Percentiles rank a stretch among this genome's conserved stretches.
Evolutionary conservation across 2,888 invertebrate species (phyloP).

Genomic region (Linnaemya vulpina): DNA sequence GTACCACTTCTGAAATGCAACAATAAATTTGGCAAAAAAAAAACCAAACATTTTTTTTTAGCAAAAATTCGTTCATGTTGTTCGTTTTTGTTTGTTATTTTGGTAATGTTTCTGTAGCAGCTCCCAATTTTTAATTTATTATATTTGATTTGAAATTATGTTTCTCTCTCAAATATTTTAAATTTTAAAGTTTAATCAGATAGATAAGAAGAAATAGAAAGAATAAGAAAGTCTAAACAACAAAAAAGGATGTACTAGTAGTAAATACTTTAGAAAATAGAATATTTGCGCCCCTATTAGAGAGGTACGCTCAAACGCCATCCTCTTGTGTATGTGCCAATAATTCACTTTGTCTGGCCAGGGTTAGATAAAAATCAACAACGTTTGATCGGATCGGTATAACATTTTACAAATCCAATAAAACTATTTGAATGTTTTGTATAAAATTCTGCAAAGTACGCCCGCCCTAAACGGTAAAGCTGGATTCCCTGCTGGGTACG

Average conservation of each 20-base stretch:
- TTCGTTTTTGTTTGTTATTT: slow-evolving; percentile 39
- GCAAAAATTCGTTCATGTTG: slow-evolving; percentile 30
- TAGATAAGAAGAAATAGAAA: slow-evolving; percentile 23
- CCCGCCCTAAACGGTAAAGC: too few species aligned
- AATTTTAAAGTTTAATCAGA: slow-evolving; percentile 50
- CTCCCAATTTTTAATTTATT: slow-evolving; percentile 24
- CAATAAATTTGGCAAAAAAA: slow-evolving; percentile 75
- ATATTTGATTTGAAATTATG: slow-evolving; percentile 17
- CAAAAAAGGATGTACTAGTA: not conserved
- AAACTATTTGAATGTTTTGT: too few species aligned
- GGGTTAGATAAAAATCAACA: too few species aligned
- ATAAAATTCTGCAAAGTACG: too few species aligned
- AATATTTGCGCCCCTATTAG: not conserved
- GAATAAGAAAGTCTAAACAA: slow-evolving; percentile 32
- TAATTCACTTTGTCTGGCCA: too few species aligned
- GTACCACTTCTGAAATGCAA: slow-evolving; percentile 83
- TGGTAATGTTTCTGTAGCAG: slow-evolving; percentile 38
- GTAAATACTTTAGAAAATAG: slow-evolving; percentile 14
- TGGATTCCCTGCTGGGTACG: too few species aligned
- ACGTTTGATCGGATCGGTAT: too few species aligned
- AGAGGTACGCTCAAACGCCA: not conserved
- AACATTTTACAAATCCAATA: too few species aligned
- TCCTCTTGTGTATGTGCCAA: too few species aligned
- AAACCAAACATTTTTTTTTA: slow-evolving; percentile 73
- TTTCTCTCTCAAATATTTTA: slow-evolving; percentile 17